phyloP scores from a whole-genome alignment of 2,113 vertebrate species.

The Pardalotus punctatus region DNA sequence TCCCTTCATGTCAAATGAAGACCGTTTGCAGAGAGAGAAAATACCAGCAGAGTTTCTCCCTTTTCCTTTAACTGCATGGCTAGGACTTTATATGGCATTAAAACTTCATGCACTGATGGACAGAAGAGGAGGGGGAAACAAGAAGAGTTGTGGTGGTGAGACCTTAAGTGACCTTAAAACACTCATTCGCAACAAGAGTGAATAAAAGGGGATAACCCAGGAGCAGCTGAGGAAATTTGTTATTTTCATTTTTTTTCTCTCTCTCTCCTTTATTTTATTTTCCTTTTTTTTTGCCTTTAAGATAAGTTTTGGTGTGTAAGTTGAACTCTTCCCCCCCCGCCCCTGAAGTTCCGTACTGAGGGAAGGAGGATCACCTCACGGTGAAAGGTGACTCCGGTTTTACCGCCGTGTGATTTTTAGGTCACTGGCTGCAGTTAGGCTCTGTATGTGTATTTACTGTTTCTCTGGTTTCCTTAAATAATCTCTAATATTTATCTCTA shows the following conservation, averaged over 20 bases:
- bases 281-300: conserved; percentile 61
- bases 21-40: conserved; percentile 76
- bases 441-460: conserved; percentile 70
- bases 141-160: conserved; percentile 3
- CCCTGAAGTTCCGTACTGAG: conserved; percentile 77
- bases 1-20: conserved; percentile 63
- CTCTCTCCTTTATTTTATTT: conserved; percentile 34
- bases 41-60: conserved; percentile 75
- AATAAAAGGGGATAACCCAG: conserved; percentile 69
- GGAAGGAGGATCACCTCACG: conserved; percentile 68
- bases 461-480: conserved; percentile 76
- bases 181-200: background rate
- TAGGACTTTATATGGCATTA: conserved; percentile 73
- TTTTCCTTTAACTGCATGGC: conserved; percentile 75
- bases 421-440: conserved; percentile 68
- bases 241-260: conserved; percentile 57
- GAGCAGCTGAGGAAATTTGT: conserved; percentile 81
- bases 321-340: conserved; percentile 66
- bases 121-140: conserved; percentile 57
- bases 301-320: conserved; percentile 79
- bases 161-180: conserved; percentile 1
- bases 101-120: conserved; percentile 84
- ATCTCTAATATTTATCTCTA: conserved; percentile 77
- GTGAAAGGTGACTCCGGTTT: conserved; percentile 62
- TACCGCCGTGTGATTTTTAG: conserved; percentile 65